Percentiles rank a stretch among this genome's conserved stretches.
These are phyloP conservation scores for Gastrophysa polygoni DNA, from an alignment of 2,888 invertebrate species.

Conservation along the genomic window DNA sequence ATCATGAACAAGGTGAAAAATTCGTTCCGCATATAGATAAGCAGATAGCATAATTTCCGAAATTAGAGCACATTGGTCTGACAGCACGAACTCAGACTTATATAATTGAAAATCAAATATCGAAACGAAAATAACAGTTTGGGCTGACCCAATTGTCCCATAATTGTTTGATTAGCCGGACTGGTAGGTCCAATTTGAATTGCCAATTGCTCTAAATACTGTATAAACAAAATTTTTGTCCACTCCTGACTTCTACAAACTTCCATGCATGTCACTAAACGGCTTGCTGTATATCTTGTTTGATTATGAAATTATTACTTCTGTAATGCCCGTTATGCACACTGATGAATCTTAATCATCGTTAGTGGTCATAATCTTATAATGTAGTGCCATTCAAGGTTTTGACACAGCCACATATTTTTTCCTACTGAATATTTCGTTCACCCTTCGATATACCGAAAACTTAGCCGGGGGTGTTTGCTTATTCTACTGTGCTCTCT, in stretches of 20 bases:
- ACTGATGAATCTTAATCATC: constrained; percentile 42
- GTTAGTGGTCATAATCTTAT: constrained; percentile 30
- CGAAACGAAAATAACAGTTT: constrained; percentile 14
- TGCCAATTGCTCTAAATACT: constrained; percentile 10
- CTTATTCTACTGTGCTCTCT: constrained; percentile 6
- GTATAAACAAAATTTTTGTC: constrained; percentile 19
- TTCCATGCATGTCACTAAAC: constrained; percentile 50
- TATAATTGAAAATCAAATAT: constrained; percentile 13
- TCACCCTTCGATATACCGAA: constrained; percentile 15
- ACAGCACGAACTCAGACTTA: not conserved
- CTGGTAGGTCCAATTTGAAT: not conserved
- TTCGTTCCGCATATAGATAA: too few species aligned
- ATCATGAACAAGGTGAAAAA: too few species aligned
- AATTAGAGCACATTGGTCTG: too few species aligned
- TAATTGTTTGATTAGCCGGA: constrained; percentile 10
- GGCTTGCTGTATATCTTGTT: constrained; percentile 40
- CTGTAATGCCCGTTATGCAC: constrained; percentile 49
- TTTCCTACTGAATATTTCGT: constrained; percentile 10
- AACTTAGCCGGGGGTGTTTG: constrained; percentile 12
- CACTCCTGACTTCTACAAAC: constrained; percentile 41
- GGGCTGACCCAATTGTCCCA: constrained; percentile 6
- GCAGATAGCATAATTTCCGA: too few species aligned
- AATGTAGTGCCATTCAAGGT: constrained; percentile 39
- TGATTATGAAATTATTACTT: constrained; percentile 49
- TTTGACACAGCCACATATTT: constrained; percentile 32